Base-by-base conservation (phyloP, 1,140 invertebrate genomes). In the Danaus plexippus region DNA sequence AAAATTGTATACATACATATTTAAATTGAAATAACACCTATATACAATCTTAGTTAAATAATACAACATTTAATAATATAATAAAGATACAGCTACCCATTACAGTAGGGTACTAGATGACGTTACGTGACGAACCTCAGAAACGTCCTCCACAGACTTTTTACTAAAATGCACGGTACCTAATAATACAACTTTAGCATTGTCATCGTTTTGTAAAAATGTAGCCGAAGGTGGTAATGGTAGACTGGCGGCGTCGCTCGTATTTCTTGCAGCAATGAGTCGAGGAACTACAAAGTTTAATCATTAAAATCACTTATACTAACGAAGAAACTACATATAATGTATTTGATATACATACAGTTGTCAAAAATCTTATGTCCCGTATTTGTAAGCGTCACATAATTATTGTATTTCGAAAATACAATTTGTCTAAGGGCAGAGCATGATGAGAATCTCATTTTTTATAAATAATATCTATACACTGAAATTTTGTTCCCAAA, bases 101-200 rank as follows among this genome's bases (percentile, higher is more conserved):
- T 32, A 8, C 22, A 32, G 3, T 15, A n/a, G n/a, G n/a, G n/a
- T n/a, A n/a, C n/a, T n/a, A 32, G 2, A 32, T 8, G 0, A 32
- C 22, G 7, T 32, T 32, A 32, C 4, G 43, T 13, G 47, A 12
- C 69, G 80, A 84, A 96, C 95, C 89, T 91, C 90, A 11, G 92
- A 89, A 40, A 98, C 96, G 88, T 98, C 97, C 70, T 96, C 91
- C 77, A 97, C 95, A 74, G 95, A 97, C 77, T 97, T 92, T 66
- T 90, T 78, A 73, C 96, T 97, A 71, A 98, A 98, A 88, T 98
- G 97, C 11, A 96, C 95, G 9, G 97, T 98, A 47, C 97, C 98
- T 40, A 99, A 90, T 18, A 99, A 75, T n/a, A 85, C 80, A 13
- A 87, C 84, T 22, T 69, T 82, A 9, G 68, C 76, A 15, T 67